Base-by-base conservation (phyloP, 2,888 invertebrate species). In the Hybos culiciformis region DNA sequence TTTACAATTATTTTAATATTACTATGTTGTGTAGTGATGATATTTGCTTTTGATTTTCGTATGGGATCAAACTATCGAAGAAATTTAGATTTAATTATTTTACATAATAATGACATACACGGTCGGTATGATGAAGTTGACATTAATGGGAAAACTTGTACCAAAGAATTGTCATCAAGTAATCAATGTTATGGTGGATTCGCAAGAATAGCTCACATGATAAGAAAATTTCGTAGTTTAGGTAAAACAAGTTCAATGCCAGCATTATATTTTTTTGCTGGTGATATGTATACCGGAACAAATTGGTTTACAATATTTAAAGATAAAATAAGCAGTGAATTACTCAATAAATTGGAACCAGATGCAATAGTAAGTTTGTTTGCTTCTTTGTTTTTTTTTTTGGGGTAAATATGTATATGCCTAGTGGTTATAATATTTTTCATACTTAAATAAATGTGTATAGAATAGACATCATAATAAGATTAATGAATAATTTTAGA, bases 51-150 rank as follows among this genome's bases (percentile, higher is more conserved):
- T n/a, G n/a, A n/a, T n/a, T n/a, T n/a, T n/a, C n/a, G n/a, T n/a
- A n/a, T n/a, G n/a, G n/a, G n/a, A n/a, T n/a, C n/a, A n/a, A n/a
- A n/a, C n/a, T n/a, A n/a, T n/a, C n/a, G n/a, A n/a, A n/a, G n/a
- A n/a, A n/a, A n/a, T n/a, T n/a, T n/a, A 6, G 75, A 80, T 49
- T 67, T 92, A 34, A 72, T 83, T 1, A 77, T 92, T 41, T 66
- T 92, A 1, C 92, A 93, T 65, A 90, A 87, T 53, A 93, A 92
- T 63, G 92, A 93, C 59, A 85, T 92, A 75, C 92, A 93, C 60
- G 79, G 85, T 1, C 73, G 82, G 46, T 87, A 83, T 55, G 83
- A 87, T 47, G 80, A 91, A 64, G 85, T 84, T 0, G 81, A 81
- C 21, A 71, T 70, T 45, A 69, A 73, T 44, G 80, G 83, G 18